phyloP scores from a whole-genome alignment of 2,888 invertebrate species.

The Temnothorax unifasciatus region DNA sequence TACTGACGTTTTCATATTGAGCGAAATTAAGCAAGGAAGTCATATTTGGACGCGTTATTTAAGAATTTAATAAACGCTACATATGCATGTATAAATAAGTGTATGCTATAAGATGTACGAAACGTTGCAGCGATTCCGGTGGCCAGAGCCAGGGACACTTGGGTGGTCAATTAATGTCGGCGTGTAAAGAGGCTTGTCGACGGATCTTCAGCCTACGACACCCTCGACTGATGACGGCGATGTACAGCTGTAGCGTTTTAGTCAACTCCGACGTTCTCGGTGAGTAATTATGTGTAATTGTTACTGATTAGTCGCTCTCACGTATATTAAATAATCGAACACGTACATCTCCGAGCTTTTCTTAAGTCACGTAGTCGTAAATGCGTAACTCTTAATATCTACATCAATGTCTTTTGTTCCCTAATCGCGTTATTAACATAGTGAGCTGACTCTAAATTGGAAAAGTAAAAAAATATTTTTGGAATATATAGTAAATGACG shows the following conservation, averaged over 20 bases:
- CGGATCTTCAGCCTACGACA: conserved; percentile 96
- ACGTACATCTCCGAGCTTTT: background rate
- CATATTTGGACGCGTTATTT: background rate
- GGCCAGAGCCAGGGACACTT: conserved; percentile 86
- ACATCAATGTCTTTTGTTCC: background rate
- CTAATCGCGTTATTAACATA: background rate
- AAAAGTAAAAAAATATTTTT: background rate
- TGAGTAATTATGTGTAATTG: conserved; percentile 59
- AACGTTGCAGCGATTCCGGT: conserved; percentile 37
- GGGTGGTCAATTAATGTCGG: conserved; percentile 96
- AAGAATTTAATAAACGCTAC: conserved; percentile 9
- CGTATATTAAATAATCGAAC: background rate
- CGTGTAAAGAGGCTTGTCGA: conserved; percentile 95
- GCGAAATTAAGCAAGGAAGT: background rate
- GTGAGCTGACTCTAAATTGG: background rate
- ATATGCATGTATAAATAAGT: background rate
- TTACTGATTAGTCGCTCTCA: background rate
- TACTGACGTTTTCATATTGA: background rate
- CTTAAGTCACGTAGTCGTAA: conserved; percentile 20
- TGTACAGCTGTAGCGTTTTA: conserved; percentile 95
- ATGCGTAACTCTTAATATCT: background rate
- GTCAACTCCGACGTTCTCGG: conserved; percentile 96
- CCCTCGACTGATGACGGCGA: conserved; percentile 97
- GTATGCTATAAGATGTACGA: background rate
- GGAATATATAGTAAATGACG: background rate